These are phyloP conservation scores for Tinea semifulvella DNA, from an alignment of 2,888 invertebrate genomes.

Conservation along the genomic window DNA sequence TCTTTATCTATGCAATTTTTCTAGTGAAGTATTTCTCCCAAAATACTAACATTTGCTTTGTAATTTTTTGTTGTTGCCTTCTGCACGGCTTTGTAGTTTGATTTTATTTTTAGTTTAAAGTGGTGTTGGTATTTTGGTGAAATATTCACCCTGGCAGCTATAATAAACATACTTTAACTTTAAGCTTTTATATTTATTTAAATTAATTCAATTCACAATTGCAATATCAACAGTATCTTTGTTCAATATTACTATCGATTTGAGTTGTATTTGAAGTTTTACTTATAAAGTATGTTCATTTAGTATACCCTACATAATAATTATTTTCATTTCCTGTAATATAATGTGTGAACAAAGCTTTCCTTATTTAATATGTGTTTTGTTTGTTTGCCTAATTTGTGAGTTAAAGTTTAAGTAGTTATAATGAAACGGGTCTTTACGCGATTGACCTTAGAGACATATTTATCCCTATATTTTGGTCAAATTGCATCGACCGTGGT, in stretches of 20 bases:
- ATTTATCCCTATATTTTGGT: too few relatives aligned
- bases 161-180: slow-evolving; percentile 43
- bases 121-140: slow-evolving; percentile 67
- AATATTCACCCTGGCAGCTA: slow-evolving; percentile 38
- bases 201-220: background rate
- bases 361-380: slow-evolving; percentile 14
- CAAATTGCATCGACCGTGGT: too few relatives aligned
- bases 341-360: slow-evolving; percentile 46
- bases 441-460: too few relatives aligned
- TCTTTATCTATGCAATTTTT: slow-evolving; percentile 22
- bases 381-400: background rate
- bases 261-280: too few relatives aligned
- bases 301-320: background rate
- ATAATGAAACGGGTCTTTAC: too few relatives aligned
- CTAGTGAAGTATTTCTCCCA: slow-evolving; percentile 48
- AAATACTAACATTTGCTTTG: slow-evolving; percentile 58
- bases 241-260: too few relatives aligned
- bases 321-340: background rate
- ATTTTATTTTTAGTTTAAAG: slow-evolving; percentile 32
- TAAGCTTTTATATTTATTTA: background rate
- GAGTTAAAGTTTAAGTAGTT: background rate
- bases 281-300: slow-evolving; percentile 14
- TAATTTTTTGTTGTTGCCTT: slow-evolving; percentile 32
- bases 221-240: background rate
- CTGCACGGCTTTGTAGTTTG: slow-evolving; percentile 39